Conservation (phyloP, 2,797 vertebrate species). For the Malurus leucopterus region DNA sequence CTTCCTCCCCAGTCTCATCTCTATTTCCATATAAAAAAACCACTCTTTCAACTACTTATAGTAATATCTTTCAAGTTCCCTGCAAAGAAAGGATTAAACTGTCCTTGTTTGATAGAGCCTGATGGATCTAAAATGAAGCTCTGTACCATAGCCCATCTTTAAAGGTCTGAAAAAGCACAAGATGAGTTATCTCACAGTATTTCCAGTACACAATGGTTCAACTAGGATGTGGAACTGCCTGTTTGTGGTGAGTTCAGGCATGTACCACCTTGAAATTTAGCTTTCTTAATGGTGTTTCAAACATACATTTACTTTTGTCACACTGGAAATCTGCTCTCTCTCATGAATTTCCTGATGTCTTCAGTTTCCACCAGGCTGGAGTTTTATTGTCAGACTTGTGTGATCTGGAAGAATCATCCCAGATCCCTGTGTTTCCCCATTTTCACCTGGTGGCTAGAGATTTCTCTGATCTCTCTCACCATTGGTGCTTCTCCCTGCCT, state of each 20-base stretch:
- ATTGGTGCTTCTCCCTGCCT: background rate
- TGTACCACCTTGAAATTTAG: background rate
- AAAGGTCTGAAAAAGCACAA: background rate
- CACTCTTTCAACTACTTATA: background rate
- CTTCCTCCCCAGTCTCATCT: background rate
- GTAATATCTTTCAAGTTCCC: background rate
- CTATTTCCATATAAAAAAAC: background rate
- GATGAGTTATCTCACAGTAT: background rate
- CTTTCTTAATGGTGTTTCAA: background rate
- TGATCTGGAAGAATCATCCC: background rate
- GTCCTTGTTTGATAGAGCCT: background rate
- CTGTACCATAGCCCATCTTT: background rate
- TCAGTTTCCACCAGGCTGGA: background rate
- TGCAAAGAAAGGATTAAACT: background rate
- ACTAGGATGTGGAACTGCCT: background rate
- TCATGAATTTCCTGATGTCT: constrained; percentile 1
- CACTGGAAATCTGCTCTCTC: background rate
- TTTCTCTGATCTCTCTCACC: background rate
- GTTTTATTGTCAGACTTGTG: background rate
- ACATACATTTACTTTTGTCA: background rate
- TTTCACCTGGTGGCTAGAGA: constrained; percentile 3
- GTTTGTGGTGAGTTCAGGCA: background rate
- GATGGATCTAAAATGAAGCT: background rate
- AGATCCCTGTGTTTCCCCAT: background rate
- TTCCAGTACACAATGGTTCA: background rate